Evolutionary conservation across 2,113 vertebrate species (phyloP).

Genomic region (Sialia sialis): DNA sequence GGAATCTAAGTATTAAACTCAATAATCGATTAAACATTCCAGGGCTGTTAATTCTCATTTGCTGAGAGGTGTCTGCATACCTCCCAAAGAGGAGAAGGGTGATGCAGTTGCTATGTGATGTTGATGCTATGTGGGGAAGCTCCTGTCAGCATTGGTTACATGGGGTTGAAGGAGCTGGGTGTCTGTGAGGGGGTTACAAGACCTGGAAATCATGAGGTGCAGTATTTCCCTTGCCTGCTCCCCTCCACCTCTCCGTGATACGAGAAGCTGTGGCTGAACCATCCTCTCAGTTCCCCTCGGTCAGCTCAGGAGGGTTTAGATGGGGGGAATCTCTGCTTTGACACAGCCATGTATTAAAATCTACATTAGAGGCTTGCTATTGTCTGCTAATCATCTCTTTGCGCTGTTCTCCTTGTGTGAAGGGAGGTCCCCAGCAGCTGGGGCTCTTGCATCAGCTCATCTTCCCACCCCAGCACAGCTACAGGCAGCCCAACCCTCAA

Average conservation of each 20-base stretch:
- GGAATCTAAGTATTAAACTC: background rate
- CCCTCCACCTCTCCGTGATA: background rate
- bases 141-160: fast-evolving
- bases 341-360: background rate
- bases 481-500: background rate
- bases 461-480: background rate
- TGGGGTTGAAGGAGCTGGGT: background rate
- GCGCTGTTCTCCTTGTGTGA: background rate
- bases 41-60: background rate
- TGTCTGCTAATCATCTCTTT: background rate
- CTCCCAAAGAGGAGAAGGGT: background rate
- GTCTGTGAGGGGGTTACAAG: fast-evolving
- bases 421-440: background rate
- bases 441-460: background rate
- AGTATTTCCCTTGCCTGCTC: background rate
- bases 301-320: background rate
- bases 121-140: background rate
- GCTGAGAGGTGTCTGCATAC: background rate
- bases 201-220: background rate
- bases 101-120: background rate
- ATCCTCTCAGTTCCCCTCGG: fast-evolving
- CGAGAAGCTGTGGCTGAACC: background rate
- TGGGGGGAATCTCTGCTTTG: background rate
- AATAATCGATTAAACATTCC: background rate
- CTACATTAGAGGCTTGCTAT: fast-evolving